A percentile compares a stretch with the other conserved stretches of the same genome.
Conservation (phyloP, 2,797 vertebrate species). For the Sebastes kiyomatsui region DNA sequence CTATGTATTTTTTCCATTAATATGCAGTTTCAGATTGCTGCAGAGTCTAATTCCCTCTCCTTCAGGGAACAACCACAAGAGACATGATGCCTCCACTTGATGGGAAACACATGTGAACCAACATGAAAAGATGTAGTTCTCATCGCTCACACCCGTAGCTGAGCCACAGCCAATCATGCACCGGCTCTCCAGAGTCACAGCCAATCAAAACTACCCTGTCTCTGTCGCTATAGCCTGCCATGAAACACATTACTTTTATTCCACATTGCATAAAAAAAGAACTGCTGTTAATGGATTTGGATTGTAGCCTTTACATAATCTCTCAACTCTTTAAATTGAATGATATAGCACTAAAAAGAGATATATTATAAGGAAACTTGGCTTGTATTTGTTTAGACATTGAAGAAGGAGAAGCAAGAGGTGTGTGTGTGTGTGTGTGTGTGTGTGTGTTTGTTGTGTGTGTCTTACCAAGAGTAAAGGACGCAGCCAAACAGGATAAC, state of each 20-base stretch:
- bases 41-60: constrained; percentile 31
- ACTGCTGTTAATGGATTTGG: background rate
- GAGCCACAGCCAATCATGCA: constrained; percentile 51
- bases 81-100: constrained; percentile 69
- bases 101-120: constrained; percentile 76
- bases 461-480: constrained; percentile 93
- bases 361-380: background rate
- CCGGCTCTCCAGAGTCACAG: constrained; percentile 31
- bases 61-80: constrained; percentile 59
- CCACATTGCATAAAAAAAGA: constrained; percentile 1
- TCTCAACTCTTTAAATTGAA: background rate
- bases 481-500: constrained; percentile 90
- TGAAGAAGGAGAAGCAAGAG: background rate
- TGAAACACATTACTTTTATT: constrained; percentile 16
- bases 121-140: constrained; percentile 27
- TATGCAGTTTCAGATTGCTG: constrained; percentile 53
- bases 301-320: background rate
- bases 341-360: background rate
- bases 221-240: constrained; percentile 30
- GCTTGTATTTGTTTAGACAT: background rate
- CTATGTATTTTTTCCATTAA: constrained; percentile 45
- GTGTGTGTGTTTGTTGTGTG: background rate
- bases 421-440: background rate
- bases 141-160: constrained; percentile 12
- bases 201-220: constrained; percentile 54